Conservation (phyloP, 2,888 invertebrate species). For the Mycogona germanica region DNA sequence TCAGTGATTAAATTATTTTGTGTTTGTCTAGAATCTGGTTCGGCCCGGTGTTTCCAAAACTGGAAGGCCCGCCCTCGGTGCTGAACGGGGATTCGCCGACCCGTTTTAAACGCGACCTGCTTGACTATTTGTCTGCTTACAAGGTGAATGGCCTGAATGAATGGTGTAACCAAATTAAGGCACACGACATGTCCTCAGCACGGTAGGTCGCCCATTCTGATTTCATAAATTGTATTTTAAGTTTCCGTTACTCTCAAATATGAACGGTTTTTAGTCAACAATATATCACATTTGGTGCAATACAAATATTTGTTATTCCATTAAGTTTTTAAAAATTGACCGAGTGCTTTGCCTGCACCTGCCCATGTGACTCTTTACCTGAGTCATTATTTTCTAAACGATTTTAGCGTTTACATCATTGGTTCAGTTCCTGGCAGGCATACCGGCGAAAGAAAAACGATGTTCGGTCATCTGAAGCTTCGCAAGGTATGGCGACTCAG, state of each 20-base stretch:
- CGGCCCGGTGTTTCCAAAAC: constrained; percentile 57
- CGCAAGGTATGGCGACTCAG: background rate
- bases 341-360: background rate
- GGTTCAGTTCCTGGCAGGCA: constrained; percentile 77
- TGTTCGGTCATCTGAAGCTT: constrained; percentile 50
- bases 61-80: constrained; percentile 25
- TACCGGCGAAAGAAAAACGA: constrained; percentile 40
- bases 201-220: constrained; percentile 47
- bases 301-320: no score
- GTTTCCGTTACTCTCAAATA: no score
- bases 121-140: constrained; percentile 64
- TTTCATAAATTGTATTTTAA: no score
- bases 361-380: background rate
- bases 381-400: background rate
- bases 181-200: constrained; percentile 67
- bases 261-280: no score
- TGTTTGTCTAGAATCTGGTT: constrained; percentile 60
- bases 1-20: background rate
- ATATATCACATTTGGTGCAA: no score
- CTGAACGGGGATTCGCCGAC: constrained; percentile 67
- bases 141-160: constrained; percentile 49
- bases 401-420: constrained; percentile 63
- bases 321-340: constrained; percentile 13
- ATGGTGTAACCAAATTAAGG: constrained; percentile 59
- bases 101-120: constrained; percentile 61